Conservation (phyloP, 2,797 vertebrate species). For the Synanceia verrucosa region DNA sequence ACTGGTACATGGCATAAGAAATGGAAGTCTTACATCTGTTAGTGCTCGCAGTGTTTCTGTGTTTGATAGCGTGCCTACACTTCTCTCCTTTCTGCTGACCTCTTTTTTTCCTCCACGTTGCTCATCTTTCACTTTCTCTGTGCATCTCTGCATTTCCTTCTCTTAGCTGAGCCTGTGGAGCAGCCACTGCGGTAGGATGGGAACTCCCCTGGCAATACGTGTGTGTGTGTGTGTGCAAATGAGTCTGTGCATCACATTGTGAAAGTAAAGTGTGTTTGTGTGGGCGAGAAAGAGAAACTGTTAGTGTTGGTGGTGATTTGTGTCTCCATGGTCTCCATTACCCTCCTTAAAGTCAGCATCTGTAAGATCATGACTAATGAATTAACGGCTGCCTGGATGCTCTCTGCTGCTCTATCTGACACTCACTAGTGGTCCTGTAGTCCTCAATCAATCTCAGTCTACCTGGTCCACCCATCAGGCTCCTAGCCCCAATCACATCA, state of each 20-base stretch:
- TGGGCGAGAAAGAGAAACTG: conserved; percentile 16
- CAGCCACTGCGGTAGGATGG: conserved; percentile 87
- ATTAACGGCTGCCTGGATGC: conserved; percentile 41
- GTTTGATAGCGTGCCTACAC: conserved; percentile 57
- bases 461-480: not conserved
- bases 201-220: conserved; percentile 76
- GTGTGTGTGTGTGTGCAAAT: conserved; percentile 49
- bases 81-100: conserved; percentile 70
- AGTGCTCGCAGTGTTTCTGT: conserved; percentile 44
- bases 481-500: conserved; percentile 7
- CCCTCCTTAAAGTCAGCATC: conserved; percentile 33
- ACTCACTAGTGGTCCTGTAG: conserved; percentile 18
- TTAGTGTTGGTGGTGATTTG: conserved; percentile 55
- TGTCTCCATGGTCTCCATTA: conserved; percentile 56
- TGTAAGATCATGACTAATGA: conserved; percentile 54
- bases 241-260: conserved; percentile 45
- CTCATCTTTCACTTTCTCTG: conserved; percentile 81
- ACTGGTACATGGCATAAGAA: conserved; percentile 59
- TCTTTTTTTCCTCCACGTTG: conserved; percentile 61
- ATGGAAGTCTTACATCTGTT: conserved; percentile 21
- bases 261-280: conserved; percentile 46
- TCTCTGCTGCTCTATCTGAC: conserved; percentile 42
- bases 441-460: conserved; percentile 46
- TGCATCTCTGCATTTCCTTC: conserved; percentile 81
- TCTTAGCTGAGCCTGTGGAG: conserved; percentile 88